Evolutionary conservation across 2,888 invertebrate species (phyloP).

Genomic region (Thereva unica): DNA sequence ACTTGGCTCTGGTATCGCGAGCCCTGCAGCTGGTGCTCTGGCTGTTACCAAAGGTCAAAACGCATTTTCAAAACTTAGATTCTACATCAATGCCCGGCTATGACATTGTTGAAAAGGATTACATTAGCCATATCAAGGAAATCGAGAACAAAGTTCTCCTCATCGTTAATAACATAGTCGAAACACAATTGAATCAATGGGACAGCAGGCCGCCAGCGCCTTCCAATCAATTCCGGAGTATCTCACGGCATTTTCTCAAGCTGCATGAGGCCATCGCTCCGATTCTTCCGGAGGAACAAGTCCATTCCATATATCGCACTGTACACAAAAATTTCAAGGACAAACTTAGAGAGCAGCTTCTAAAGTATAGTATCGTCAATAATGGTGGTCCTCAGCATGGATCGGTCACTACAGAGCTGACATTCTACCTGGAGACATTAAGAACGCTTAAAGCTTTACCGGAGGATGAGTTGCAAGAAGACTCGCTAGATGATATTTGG

Average conservation of each 20-base stretch:
- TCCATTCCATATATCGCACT: conserved; percentile 74
- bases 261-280: conserved; percentile 88
- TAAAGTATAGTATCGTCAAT: conserved; percentile 85
- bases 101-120: conserved; percentile 76
- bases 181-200: conserved; percentile 83
- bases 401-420: conserved; percentile 88
- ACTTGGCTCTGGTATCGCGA: conserved; percentile 84
- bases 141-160: conserved; percentile 88
- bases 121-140: conserved; percentile 87
- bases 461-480: conserved; percentile 71
- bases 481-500: conserved; percentile 83
- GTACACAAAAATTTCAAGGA: conserved; percentile 87
- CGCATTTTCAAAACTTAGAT: conserved; percentile 68
- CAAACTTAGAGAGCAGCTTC: conserved; percentile 79
- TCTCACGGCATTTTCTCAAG: conserved; percentile 86
- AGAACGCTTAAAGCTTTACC: conserved; percentile 79
- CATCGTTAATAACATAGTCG: conserved; percentile 85
- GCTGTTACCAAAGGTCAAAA: conserved; percentile 73
- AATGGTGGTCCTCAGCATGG: conserved; percentile 98
- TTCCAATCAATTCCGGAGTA: conserved; percentile 84
- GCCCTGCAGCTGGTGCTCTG: conserved; percentile 81
- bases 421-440: conserved; percentile 87
- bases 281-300: conserved; percentile 79
- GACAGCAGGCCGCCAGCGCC: conserved; percentile 95
- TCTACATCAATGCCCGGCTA: conserved; percentile 60